Conservation (phyloP, 2,797 vertebrate genomes). For the Vireo griseus region DNA sequence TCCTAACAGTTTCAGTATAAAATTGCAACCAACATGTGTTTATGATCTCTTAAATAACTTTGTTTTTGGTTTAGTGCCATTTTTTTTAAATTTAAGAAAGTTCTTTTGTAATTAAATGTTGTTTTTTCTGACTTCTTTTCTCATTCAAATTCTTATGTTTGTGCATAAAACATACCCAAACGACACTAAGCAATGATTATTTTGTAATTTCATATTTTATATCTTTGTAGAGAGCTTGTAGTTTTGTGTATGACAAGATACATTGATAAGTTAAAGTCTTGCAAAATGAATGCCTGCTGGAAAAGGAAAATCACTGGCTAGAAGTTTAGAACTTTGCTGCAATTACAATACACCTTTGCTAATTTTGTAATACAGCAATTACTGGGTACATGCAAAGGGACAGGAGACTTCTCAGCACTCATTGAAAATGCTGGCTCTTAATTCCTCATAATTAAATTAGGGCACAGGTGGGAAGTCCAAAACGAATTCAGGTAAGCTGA, state of each 20-base stretch:
- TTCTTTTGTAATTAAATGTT: constrained; percentile 73
- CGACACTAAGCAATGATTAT: neutral
- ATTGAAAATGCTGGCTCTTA: neutral
- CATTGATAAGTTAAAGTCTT: neutral
- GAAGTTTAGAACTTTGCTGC: neutral
- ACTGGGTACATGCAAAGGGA: neutral
- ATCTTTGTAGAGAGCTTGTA: neutral
- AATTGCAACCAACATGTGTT: constrained; percentile 52
- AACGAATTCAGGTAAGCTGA: neutral
- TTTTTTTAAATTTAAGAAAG: constrained; percentile 65
- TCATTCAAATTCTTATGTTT: constrained; percentile 51
- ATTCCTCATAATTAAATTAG: neutral
- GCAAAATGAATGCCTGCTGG: neutral
- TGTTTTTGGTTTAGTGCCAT: constrained; percentile 72
- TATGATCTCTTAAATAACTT: constrained; percentile 53
- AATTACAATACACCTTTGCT: neutral
- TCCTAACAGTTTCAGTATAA: constrained; percentile 16
- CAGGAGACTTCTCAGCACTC: neutral
- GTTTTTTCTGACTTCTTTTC: constrained; percentile 62
- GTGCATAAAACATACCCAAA: neutral
- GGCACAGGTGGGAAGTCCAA: neutral
- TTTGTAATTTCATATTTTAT: neutral
- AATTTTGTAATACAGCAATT: neutral
- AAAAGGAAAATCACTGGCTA: neutral
- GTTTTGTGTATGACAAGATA: constrained; percentile 1